Percentiles rank a stretch among this genome's conserved stretches.
phyloP scores from a whole-genome alignment of 2,113 vertebrate genomes.

The Anolis carolinensis region DNA sequence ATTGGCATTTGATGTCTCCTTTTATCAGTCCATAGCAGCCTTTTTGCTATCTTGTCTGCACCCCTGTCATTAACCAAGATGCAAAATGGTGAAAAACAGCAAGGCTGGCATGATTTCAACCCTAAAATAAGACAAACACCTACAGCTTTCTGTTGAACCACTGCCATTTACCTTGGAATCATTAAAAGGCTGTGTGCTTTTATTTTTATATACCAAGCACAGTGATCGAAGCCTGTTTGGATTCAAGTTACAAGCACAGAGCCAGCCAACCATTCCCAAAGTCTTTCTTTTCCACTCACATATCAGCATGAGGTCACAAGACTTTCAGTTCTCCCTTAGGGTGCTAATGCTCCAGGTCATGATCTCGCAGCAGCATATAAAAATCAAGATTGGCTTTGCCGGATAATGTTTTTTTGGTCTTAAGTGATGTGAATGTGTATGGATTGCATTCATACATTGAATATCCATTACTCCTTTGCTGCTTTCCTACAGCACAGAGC shows the following conservation, averaged over 20 bases:
- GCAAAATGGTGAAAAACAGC: not conserved
- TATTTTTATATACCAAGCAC: constrained; percentile 15
- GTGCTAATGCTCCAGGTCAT: constrained; percentile 34
- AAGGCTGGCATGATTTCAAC: constrained; percentile 2
- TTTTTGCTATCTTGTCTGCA: not conserved
- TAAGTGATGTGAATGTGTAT: constrained; percentile 22
- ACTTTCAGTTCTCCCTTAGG: constrained; percentile 29
- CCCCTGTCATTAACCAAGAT: rapidly evolving
- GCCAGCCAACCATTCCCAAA: constrained; percentile 9
- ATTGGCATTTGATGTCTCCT: not conserved
- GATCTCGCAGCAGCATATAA: constrained; percentile 31
- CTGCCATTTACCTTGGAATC: constrained; percentile 31
- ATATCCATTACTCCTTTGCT: not conserved
- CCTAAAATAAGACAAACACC: not conserved
- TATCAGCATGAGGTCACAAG: constrained; percentile 49
- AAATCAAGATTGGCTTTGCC: constrained; percentile 13
- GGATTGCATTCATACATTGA: not conserved
- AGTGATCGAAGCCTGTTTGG: not conserved
- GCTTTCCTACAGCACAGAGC: not conserved
- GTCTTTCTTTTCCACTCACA: constrained; percentile 18
- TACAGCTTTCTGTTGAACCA: not conserved
- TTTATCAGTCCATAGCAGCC: not conserved
- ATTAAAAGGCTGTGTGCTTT: constrained; percentile 15
- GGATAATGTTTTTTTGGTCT: constrained; percentile 9
- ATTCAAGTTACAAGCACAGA: constrained; percentile 20